Conservation (phyloP, 2,888 invertebrate species). For the Drosophila nigricruria region DNA sequence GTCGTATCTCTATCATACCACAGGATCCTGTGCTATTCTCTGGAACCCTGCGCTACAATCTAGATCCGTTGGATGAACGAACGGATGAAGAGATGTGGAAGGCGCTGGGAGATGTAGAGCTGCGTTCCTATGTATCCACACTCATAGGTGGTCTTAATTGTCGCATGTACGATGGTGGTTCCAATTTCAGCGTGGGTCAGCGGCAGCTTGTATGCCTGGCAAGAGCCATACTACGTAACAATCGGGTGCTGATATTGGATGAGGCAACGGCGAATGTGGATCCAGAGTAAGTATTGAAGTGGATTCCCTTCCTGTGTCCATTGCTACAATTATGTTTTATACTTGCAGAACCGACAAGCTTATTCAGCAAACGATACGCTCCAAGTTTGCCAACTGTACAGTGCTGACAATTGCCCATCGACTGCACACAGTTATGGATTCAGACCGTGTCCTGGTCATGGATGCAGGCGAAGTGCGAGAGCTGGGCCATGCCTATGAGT, state of each 20-base stretch:
- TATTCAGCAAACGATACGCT: constrained; percentile 93
- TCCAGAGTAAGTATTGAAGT: constrained; percentile 88
- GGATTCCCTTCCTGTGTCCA: too few relatives aligned
- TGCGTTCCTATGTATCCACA: constrained; percentile 90
- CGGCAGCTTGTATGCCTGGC: constrained; percentile 95
- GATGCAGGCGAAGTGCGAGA: constrained; percentile 90
- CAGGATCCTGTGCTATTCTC: constrained; percentile 96
- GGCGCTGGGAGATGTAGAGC: constrained; percentile 91
- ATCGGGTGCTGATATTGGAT: constrained; percentile 93
- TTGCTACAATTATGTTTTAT: constrained; percentile 24
- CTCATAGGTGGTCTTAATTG: constrained; percentile 87
- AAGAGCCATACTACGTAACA: constrained; percentile 92
- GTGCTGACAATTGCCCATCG: constrained; percentile 96
- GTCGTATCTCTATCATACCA: constrained; percentile 95
- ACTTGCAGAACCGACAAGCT: constrained; percentile 90
- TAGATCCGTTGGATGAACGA: constrained; percentile 93
- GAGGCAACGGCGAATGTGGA: constrained; percentile 97
- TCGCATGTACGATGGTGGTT: constrained; percentile 91
- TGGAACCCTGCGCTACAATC: constrained; percentile 92
- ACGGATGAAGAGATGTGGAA: constrained; percentile 91
- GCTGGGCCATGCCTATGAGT: constrained; percentile 90
- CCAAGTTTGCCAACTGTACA: constrained; percentile 92
- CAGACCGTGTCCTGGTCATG: constrained; percentile 94
- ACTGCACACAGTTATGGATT: constrained; percentile 95
- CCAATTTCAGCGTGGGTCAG: constrained; percentile 95